Evolutionary conservation across 1,140 invertebrate genomes (phyloP).

Genomic region (Mizuhopecten yessoensis): DNA sequence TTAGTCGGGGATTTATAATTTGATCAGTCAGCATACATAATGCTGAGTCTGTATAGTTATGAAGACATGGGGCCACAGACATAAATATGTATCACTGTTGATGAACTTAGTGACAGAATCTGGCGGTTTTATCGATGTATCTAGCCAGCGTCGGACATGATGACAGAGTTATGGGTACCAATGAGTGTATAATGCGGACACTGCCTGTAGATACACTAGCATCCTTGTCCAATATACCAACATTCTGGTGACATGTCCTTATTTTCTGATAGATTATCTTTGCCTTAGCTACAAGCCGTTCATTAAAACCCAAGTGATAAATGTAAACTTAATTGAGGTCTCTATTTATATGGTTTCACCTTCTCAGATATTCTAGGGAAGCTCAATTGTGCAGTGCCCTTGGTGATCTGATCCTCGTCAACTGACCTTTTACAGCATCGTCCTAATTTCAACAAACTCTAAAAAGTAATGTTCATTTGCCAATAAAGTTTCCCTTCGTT

Average conservation of each 20-base stretch:
- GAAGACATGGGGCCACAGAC: background rate
- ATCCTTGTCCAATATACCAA: background rate
- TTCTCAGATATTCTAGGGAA: background rate
- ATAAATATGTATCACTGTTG: background rate
- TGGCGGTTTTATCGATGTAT: background rate
- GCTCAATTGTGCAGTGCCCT: background rate
- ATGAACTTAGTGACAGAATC: background rate
- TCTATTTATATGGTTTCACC: background rate
- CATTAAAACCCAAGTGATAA: background rate
- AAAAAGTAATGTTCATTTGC: background rate
- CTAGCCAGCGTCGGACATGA: background rate
- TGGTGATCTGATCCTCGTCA: background rate
- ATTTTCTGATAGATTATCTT: background rate
- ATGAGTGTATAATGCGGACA: background rate
- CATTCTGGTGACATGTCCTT: background rate
- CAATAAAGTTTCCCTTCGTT: too few relatives aligned
- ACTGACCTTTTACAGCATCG: background rate
- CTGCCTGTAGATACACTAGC: background rate
- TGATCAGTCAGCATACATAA: too few relatives aligned
- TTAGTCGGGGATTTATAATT: too few relatives aligned
- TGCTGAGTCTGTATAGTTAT: background rate
- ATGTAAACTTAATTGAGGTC: background rate
- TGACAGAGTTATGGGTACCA: background rate
- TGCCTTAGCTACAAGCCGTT: background rate
- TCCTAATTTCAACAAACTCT: background rate